Evolutionary conservation across 2,113 vertebrate genomes (phyloP).

Genomic region (Misgurnus anguillicaudatus): DNA sequence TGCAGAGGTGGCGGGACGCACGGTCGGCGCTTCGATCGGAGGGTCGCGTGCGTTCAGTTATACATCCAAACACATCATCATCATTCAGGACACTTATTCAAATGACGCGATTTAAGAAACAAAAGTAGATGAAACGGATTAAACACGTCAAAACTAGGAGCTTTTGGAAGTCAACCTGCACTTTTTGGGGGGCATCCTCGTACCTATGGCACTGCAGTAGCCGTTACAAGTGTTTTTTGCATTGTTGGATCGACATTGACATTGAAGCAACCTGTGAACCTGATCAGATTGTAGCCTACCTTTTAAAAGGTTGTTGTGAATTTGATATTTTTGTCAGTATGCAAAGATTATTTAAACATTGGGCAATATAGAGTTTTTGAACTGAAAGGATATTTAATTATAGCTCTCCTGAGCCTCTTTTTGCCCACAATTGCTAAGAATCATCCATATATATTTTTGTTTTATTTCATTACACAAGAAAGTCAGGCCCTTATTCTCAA

Average conservation of each 20-base stretch:
- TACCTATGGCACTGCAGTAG: slow-evolving; percentile 64
- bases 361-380: slow-evolving; percentile 41
- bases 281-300: slow-evolving; percentile 48
- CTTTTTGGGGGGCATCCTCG: slow-evolving; percentile 60
- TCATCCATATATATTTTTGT: not conserved
- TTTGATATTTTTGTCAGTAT: slow-evolving; percentile 32
- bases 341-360: slow-evolving; percentile 54
- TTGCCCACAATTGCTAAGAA: slow-evolving; percentile 18
- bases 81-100: slow-evolving; percentile 49
- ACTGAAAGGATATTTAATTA: slow-evolving; percentile 55
- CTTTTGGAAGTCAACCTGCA: slow-evolving; percentile 58
- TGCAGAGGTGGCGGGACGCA: slow-evolving; percentile 76
- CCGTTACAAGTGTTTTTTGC: slow-evolving; percentile 41
- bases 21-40: slow-evolving; percentile 70
- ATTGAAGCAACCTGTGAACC: slow-evolving; percentile 66
- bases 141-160: slow-evolving; percentile 2
- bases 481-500: not conserved
- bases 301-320: slow-evolving; percentile 41
- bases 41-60: slow-evolving; percentile 59
- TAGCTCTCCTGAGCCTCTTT: not conserved
- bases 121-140: slow-evolving; percentile 22
- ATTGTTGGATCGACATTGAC: slow-evolving; percentile 51
- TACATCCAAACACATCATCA: slow-evolving; percentile 52
- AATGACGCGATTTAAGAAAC: slow-evolving; percentile 37
- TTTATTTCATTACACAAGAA: slow-evolving; percentile 3